These are phyloP conservation scores for Spisula solida DNA, from an alignment of 2,888 invertebrate genomes.

Conservation along the genomic window DNA sequence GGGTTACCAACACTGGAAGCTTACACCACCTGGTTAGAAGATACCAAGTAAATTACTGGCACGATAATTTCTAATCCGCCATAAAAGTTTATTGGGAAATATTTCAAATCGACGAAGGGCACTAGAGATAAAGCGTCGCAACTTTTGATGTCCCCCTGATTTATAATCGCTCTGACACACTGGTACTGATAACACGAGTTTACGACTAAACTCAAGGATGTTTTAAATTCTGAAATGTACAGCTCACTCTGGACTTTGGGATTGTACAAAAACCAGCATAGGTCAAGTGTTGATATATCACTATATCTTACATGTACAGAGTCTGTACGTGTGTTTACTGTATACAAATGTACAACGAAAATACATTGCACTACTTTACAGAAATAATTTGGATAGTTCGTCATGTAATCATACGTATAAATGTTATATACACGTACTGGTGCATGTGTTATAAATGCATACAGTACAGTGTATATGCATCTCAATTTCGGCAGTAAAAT, in stretches of 20 bases:
- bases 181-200: conserved; percentile 66
- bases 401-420: too few relatives aligned
- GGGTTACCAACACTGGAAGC: conserved; percentile 48
- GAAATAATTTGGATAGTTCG: too few relatives aligned
- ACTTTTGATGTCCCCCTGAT: conserved; percentile 75
- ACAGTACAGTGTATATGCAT: too few relatives aligned
- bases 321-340: not conserved
- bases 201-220: conserved; percentile 61
- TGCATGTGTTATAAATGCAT: too few relatives aligned
- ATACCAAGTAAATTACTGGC: conserved; percentile 37
- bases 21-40: conserved; percentile 54
- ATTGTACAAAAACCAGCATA: conserved; percentile 34
- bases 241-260: conserved; percentile 8
- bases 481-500: too few relatives aligned
- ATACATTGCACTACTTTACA: too few relatives aligned
- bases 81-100: conserved; percentile 78
- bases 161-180: conserved; percentile 73
- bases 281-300: conserved; percentile 29
- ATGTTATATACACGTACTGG: too few relatives aligned
- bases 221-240: conserved; percentile 50
- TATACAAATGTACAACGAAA: not conserved
- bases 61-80: conserved; percentile 71
- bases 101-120: conserved; percentile 73
- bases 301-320: not conserved
- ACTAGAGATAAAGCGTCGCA: conserved; percentile 74